Evolutionary conservation across 2,888 invertebrate genomes (phyloP).

Genomic region (Pachliopta kotzebuea): DNA sequence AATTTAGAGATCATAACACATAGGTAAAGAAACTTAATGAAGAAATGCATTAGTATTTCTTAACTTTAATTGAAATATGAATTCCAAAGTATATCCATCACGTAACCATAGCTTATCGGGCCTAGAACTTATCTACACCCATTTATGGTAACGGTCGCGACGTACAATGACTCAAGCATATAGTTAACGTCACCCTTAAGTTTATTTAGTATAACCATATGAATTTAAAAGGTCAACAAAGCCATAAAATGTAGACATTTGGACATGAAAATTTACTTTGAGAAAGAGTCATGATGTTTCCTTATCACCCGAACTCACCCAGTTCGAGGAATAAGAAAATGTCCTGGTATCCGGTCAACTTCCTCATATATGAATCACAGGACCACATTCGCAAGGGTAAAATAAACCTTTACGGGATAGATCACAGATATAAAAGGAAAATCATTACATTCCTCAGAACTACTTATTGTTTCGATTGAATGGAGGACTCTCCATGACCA

Average conservation of each 20-base stretch:
- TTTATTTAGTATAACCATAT: slow-evolving; percentile 23
- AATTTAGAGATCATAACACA: too few relatives aligned
- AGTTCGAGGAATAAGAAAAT: slow-evolving; percentile 1
- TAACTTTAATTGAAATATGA: too few relatives aligned
- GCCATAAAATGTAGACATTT: background rate
- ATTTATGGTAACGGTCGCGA: slow-evolving; percentile 43
- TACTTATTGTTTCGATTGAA: too few relatives aligned
- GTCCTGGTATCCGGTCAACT: background rate
- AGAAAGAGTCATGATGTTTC: background rate
- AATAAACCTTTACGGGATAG: too few relatives aligned
- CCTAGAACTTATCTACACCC: slow-evolving; percentile 42
- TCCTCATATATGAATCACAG: background rate
- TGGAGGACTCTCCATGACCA: too few relatives aligned
- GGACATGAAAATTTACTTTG: background rate
- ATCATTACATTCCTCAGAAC: too few relatives aligned
- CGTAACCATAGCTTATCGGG: slow-evolving; percentile 29
- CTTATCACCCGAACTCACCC: too few relatives aligned
- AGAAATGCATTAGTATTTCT: too few relatives aligned
- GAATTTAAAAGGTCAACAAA: background rate
- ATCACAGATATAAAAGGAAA: too few relatives aligned
- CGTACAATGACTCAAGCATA: slow-evolving; percentile 35
- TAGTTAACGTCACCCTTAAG: slow-evolving; percentile 29
- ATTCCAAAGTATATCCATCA: slow-evolving; percentile 21
- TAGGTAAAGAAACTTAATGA: too few relatives aligned
- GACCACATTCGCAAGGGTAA: background rate